Conservation (phyloP, 2,888 invertebrate species). For the Mimumesa dahlbomi region DNA sequence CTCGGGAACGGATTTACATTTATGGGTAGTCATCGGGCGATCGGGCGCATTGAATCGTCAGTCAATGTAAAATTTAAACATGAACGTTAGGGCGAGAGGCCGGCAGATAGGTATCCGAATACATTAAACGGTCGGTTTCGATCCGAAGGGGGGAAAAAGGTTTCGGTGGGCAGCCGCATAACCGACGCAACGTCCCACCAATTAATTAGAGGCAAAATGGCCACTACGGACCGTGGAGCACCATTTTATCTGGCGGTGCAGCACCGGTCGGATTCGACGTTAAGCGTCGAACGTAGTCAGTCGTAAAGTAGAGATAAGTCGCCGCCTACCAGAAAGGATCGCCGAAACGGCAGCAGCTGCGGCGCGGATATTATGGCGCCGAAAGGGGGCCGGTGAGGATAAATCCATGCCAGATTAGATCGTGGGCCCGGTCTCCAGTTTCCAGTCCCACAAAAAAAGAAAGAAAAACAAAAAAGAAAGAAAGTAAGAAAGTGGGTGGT, state of each 20-base stretch:
- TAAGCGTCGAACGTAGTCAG: conserved; percentile 72
- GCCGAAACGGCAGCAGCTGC: conserved; percentile 77
- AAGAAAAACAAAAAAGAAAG: no score
- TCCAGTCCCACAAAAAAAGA: no score
- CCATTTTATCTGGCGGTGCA: conserved; percentile 69
- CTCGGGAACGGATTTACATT: conserved; percentile 43
- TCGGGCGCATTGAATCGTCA: conserved; percentile 54
- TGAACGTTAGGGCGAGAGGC: conserved; percentile 31
- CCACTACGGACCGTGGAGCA: conserved; percentile 59
- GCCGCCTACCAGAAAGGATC: conserved; percentile 79
- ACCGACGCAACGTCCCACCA: conserved; percentile 52
- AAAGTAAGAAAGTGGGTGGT: no score
- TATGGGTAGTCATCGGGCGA: conserved; percentile 22
- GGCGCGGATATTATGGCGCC: conserved; percentile 74
- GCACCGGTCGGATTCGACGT: conserved; percentile 67
- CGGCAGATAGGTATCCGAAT: conserved; percentile 59
- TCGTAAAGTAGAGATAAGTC: conserved; percentile 80
- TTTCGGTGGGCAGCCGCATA: conserved; percentile 53
- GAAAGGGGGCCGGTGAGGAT: conserved; percentile 75
- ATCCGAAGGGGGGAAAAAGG: conserved; percentile 8
- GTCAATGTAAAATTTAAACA: conserved; percentile 58
- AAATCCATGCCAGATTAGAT: conserved; percentile 77
- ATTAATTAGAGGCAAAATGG: conserved; percentile 70
- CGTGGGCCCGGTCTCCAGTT: conserved; percentile 60
- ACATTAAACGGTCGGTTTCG: conserved; percentile 48